Percentiles rank a stretch among this genome's conserved stretches.
Evolutionary conservation across 2,888 invertebrate genomes (phyloP).

Genomic region (Synergus umbraculus): DNA sequence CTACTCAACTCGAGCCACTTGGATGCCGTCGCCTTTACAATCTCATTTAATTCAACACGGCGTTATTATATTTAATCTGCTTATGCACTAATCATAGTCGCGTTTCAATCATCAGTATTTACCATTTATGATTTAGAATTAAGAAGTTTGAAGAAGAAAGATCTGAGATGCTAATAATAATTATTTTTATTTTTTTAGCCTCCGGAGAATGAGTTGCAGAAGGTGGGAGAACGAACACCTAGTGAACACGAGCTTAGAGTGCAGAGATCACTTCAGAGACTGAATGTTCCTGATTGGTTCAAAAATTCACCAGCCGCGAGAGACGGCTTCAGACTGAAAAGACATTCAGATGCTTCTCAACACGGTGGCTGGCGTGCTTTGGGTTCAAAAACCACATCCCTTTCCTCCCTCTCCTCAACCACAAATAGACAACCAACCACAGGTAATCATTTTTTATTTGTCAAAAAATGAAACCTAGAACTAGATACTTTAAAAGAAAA

Average conservation of each 20-base stretch:
- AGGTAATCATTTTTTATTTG: conserved; percentile 59
- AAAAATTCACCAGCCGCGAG: conserved; percentile 87
- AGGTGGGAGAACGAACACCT: conserved; percentile 88
- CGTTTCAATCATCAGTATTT: too few species aligned
- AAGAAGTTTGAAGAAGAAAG: not conserved
- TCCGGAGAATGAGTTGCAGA: conserved; percentile 96
- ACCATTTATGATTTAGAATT: not conserved
- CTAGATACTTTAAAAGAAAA: not conserved
- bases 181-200: conserved; percentile 82
- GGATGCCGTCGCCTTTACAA: not conserved
- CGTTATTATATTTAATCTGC: not conserved
- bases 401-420: conserved; percentile 83
- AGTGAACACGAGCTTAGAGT: conserved; percentile 97
- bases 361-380: conserved; percentile 82
- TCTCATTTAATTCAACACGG: not conserved
- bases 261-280: conserved; percentile 94
- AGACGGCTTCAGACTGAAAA: conserved; percentile 89
- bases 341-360: conserved; percentile 83
- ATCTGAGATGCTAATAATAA: not conserved
- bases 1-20: not conserved
- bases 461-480: not conserved
- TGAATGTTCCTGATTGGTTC: conserved; percentile 97
- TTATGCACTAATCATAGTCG: too few species aligned
- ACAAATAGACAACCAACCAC: conserved; percentile 74
- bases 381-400: conserved; percentile 91